Evolutionary conservation across 1,140 invertebrate genomes (phyloP), one percentile per base, ranked within the genome.

Genomic region (Drosophila ambigua): DNA sequence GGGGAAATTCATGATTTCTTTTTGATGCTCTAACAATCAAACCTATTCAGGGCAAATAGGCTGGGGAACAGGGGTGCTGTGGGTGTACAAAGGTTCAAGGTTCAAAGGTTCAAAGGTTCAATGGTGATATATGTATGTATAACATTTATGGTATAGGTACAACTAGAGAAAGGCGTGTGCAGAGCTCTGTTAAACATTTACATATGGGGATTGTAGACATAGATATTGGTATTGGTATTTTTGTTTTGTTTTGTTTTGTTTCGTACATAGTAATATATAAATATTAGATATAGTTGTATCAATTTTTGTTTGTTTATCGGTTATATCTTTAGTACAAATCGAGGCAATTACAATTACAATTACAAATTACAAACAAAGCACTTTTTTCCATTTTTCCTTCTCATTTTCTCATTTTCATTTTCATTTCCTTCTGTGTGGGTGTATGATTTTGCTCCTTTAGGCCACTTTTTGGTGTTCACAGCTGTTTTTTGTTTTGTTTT

Each of bases 401-500:
- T 51, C 57, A 16, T 55, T 61, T 68, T 54, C 20, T 35, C 16
- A 31, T 16, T 16, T 16, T 65, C 20, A 3, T 16, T 57, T 57
- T 51, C 64, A 13, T 52, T n/a, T 72, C 44, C 24, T 23, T 35
- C 20, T 49, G 39, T 55, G 66, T 24, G 8, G 45, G 57, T 54
- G 49, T 39, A 39, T 39, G 35, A 39, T 39, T 11, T 66, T 65
- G 54, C 31, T 39, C 69, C 66, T 80, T 68, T 88, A 87, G 83
- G 83, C 83, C 83, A 87, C 83, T 87, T 87, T 87, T 87, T 87
- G 83, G 83, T 87, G 83, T 87, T 87, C 83, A 88, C 83, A 87
- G 83, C 83, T 87, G 71, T 81, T 66, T 53, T 53, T 28, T 41
- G 6, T 31, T 11, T 28, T 28, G 5, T 28, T 28, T 28, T 28